Base-by-base conservation (phyloP, 2,888 invertebrate genomes). In the Megaustenia siamemsis region DNA sequence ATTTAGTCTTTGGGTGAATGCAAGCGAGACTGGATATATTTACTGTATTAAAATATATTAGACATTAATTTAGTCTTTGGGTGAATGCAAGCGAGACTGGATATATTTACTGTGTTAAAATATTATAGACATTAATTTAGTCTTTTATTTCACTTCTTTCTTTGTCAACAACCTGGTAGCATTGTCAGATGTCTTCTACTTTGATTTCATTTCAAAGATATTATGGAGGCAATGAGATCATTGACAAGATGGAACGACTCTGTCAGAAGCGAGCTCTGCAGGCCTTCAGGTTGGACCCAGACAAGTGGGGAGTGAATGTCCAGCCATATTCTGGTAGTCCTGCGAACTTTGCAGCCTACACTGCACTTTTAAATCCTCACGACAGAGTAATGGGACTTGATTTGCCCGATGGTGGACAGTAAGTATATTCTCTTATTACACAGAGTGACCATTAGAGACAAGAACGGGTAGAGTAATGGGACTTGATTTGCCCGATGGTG, bases 251-350 rank as follows among this genome's bases (percentile, higher is more conserved):
- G 90, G 99, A 99, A 95, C 92, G 96, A 38, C 94, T 99, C 83
- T 97, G 98, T 79, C 98, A 98, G 94, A 96, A 97, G 90, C 96
- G 99, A 87, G 96, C 97, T 0, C 95, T 99, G 78, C 96, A 97
- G 93, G 96, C 97, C 0, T 99, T 96, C 93, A 96, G 95, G 88
- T 95, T 99, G 32, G 96, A 96, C 90, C 95, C 97, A 0, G 96
- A 96, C 86, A 95, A 97, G 93, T 99, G 99, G 99, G 99, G 94
- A 4, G 93, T 93, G 15, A 94, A 94, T 86, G 94, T 94, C 1
- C 99, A 99, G 93, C 98, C 99, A 0, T 98, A 98, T 93, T 99
- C 98, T 81, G 97, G 97, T 90, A 97, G 97, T n/a, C 99, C 99
- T 28, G 99, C 98, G 6, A 99, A 99, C 95, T 97, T 99, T 94